phyloP scores from a whole-genome alignment of 2,888 invertebrate species.

The Acleris literana region DNA sequence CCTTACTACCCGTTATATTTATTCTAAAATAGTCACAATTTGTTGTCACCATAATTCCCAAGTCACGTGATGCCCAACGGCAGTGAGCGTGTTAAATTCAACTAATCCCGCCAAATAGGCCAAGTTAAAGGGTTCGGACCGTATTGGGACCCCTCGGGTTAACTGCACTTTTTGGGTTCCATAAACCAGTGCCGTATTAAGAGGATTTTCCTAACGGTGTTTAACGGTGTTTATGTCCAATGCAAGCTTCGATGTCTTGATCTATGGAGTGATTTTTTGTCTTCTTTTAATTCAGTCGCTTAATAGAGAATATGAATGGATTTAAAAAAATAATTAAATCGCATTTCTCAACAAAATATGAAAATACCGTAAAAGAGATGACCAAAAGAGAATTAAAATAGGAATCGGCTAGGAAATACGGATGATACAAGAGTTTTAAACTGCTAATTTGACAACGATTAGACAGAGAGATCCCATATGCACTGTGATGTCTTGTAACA shows the following conservation, averaged over 20 bases:
- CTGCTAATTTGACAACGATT: no score
- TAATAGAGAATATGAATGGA: no score
- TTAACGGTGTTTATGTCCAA: background rate
- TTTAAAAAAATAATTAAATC: no score
- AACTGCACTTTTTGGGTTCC: conserved; percentile 30
- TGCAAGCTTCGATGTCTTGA: background rate
- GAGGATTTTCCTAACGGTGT: conserved; percentile 4
- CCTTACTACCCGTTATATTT: no score
- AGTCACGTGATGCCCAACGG: conserved; percentile 54
- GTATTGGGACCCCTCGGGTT: conserved; percentile 43
- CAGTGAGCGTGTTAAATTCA: conserved; percentile 62
- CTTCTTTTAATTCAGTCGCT: no score
- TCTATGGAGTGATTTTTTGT: background rate
- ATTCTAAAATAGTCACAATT: background rate
- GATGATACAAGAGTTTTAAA: no score
- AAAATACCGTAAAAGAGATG: no score
- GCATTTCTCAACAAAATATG: no score
- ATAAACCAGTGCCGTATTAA: conserved; percentile 24
- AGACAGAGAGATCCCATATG: no score
- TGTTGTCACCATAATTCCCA: conserved; percentile 48
- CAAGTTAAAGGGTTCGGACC: conserved; percentile 55
- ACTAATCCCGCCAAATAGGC: conserved; percentile 66
- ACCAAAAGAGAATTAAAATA: no score
- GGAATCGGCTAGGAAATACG: no score
- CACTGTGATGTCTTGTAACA: no score